Base-by-base conservation (phyloP, 2,888 invertebrate species). In the Noctua janthina region DNA sequence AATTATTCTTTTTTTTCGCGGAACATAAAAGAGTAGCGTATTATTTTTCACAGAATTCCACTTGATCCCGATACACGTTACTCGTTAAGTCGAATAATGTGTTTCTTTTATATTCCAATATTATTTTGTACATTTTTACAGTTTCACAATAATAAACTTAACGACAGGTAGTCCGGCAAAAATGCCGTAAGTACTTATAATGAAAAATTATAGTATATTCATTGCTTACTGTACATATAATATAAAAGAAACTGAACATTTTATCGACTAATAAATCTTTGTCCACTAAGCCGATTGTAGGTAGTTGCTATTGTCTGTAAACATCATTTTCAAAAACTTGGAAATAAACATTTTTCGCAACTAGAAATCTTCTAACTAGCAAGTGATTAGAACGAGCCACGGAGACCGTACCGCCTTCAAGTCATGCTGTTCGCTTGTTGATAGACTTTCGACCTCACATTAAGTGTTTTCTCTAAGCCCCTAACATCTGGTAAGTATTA, bases 391-490 rank as follows among this genome's bases (percentile, higher is more conserved):
- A 91, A 92, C 88, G 88, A 76, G 70, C 87, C 92, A 89, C 75
- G 35, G 68, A 80, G 78, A 85, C 84, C 88, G 88, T 87, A 85
- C 88, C 90, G 91, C 92, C 94, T 94, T 89, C 93, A 90, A 94
- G 93, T 93, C 94, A 92, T 93, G 92, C 94, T 93, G 93, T 92
- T 93, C 94, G 94, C 93, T 92, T 93, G 95, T 95, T 95, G 95
- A 96, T 96, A 95, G 95, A 95, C 94, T 95, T 95, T 94, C 93
- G 91, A 94, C 93, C 95, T 92, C 92, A 92, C 92, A 93, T 94
- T 95, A 95, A 95, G 94, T 95, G 95, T 94, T 95, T 94, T 93
- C 93, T 89, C 88, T 90, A 91, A 93, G 91, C 91, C 89, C 90
- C 90, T 91, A 89, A 86, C 88, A 87, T 84, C 81, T 78, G 81